Evolutionary conservation across 2,113 vertebrate species (phyloP).

Genomic region (Mastomys natalensis): DNA sequence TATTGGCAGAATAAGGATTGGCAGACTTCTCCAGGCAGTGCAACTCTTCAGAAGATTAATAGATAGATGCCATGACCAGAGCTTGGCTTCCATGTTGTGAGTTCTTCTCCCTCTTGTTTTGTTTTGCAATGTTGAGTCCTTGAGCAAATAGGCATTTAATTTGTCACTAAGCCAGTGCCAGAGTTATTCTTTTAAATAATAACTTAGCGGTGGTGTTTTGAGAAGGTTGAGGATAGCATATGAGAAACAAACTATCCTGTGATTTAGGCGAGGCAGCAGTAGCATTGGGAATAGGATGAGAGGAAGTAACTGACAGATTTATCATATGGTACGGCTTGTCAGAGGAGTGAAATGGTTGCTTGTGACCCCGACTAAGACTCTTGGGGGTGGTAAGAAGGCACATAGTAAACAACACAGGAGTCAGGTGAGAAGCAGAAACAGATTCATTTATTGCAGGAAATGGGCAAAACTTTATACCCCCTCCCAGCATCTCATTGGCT

Average conservation of each 20-base stretch:
- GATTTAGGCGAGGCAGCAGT: not conserved
- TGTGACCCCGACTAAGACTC: no score
- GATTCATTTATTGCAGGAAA: no score
- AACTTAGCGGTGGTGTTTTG: not conserved
- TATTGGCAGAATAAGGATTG: not conserved
- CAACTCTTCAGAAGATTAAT: not conserved
- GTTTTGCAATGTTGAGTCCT: not conserved
- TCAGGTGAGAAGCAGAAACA: no score
- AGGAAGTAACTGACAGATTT: not conserved
- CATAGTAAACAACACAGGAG: no score
- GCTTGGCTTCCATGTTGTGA: not conserved
- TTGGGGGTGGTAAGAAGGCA: no score
- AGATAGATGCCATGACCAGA: not conserved
- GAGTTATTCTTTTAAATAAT: not conserved
- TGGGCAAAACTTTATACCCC: no score
- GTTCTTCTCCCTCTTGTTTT: not conserved
- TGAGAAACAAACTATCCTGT: not conserved
- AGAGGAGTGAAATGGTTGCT: not conserved
- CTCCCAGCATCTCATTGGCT: no score
- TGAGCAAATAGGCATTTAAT: not conserved
- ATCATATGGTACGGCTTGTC: not conserved
- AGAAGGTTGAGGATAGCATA: not conserved
- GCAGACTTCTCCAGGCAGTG: not conserved
- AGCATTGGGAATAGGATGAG: not conserved
- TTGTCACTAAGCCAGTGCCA: not conserved